phyloP scores from a whole-genome alignment of 2,888 invertebrate genomes.

The Spialia ferax region DNA sequence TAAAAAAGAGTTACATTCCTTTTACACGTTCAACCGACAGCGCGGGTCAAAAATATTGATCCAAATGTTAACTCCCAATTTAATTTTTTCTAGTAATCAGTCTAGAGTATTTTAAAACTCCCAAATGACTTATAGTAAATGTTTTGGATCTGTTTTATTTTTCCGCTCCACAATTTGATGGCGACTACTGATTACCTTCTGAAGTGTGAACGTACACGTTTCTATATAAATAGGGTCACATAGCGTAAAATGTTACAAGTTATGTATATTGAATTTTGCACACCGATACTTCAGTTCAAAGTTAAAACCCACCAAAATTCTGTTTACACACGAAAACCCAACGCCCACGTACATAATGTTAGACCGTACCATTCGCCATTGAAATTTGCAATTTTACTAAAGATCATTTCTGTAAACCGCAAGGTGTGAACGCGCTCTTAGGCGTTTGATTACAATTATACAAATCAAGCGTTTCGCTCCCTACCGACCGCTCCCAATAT shows the following conservation, averaged over 20 bases:
- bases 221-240: background rate
- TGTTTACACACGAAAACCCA: background rate
- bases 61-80: conserved; percentile 9
- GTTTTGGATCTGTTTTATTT: conserved; percentile 6
- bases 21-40: conserved; percentile 3
- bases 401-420: too few species aligned
- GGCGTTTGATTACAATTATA: too few species aligned
- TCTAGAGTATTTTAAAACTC: conserved; percentile 20
- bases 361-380: too few species aligned
- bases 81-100: conserved; percentile 14
- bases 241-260: conserved; percentile 4
- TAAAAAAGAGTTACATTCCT: conserved; percentile 12
- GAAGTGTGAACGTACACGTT: conserved; percentile 1
- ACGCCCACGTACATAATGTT: too few species aligned
- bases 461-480: too few species aligned
- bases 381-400: too few species aligned
- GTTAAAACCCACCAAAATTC: background rate
- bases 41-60: conserved; percentile 7
- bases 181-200: background rate
- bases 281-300: background rate
- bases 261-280: background rate
- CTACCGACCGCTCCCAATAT: too few species aligned
- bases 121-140: conserved; percentile 16
- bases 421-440: too few species aligned
- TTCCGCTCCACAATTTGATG: background rate